Evolutionary conservation across 2,888 invertebrate genomes (phyloP).

Genomic region (Arenicola marina): DNA sequence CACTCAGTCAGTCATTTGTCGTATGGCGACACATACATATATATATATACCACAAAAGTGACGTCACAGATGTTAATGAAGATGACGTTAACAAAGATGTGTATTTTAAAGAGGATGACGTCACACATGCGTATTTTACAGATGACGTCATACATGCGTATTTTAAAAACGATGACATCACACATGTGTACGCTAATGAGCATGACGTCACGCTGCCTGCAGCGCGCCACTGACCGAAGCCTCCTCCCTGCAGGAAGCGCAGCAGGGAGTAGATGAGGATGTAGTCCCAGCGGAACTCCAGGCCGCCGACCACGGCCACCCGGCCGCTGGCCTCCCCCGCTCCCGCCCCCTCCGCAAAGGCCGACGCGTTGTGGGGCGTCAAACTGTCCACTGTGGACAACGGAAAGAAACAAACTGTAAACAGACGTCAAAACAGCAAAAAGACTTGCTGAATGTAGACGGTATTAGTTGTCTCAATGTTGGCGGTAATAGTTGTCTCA

Average conservation of each 20-base stretch:
- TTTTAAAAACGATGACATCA: no score
- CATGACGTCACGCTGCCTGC: no score
- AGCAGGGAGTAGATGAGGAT: slow-evolving; percentile 83
- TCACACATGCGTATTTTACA: no score
- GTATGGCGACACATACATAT: not conserved
- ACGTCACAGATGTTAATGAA: not conserved
- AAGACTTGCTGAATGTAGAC: no score
- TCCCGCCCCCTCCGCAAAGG: not conserved
- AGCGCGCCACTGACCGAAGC: slow-evolving; percentile 61
- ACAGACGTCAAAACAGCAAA: not conserved
- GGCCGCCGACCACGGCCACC: slow-evolving; percentile 13
- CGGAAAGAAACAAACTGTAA: slow-evolving; percentile 47
- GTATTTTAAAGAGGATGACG: no score
- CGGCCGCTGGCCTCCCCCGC: not conserved
- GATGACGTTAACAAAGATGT: no score
- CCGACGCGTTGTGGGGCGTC: slow-evolving; percentile 53
- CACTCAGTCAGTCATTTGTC: no score
- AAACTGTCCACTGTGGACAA: slow-evolving; percentile 86
- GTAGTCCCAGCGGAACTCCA: slow-evolving; percentile 82
- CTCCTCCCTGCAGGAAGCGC: slow-evolving; percentile 94
- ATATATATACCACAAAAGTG: no score
- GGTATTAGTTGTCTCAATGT: no score
- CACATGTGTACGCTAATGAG: no score
- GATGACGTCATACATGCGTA: no score
- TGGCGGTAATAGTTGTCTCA: no score